phyloP scores from a whole-genome alignment of 2,797 vertebrate species.

The Poecilia velifera region DNA sequence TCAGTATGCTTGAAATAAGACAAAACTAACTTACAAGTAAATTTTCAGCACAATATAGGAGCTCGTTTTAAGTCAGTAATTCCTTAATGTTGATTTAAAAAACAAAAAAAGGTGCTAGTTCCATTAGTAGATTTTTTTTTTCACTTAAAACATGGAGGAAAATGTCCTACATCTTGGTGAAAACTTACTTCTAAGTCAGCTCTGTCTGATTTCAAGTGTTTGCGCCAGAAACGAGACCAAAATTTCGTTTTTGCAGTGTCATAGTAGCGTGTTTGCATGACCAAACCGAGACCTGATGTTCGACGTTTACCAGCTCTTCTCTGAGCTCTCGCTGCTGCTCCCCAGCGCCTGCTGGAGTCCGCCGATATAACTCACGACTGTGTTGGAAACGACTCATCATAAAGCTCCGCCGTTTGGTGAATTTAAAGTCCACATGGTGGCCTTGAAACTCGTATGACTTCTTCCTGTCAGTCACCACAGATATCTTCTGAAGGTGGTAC shows the following conservation, averaged over 20 bases:
- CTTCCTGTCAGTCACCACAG: slow-evolving; percentile 45
- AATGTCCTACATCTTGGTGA: too few species aligned
- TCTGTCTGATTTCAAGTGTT: too few species aligned
- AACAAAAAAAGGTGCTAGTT: too few species aligned
- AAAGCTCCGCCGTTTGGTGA: slow-evolving; percentile 37
- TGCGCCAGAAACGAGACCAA: too few species aligned
- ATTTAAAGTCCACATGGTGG: slow-evolving; percentile 63
- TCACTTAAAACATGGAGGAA: too few species aligned
- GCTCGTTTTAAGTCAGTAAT: too few species aligned
- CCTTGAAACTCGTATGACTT: slow-evolving; percentile 57
- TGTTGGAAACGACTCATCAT: slow-evolving; percentile 47
- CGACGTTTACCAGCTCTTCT: slow-evolving; percentile 41
- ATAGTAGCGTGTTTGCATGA: slow-evolving; percentile 62
- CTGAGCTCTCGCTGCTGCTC: slow-evolving; percentile 63
- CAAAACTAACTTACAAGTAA: too few species aligned
- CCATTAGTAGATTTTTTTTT: too few species aligned
- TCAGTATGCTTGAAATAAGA: too few species aligned
- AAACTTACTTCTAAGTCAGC: too few species aligned
- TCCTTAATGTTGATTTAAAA: too few species aligned
- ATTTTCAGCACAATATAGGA: too few species aligned
- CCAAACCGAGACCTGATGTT: slow-evolving; percentile 61
- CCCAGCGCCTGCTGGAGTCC: slow-evolving; percentile 58
- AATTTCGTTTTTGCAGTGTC: background rate
- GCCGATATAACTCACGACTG: slow-evolving; percentile 34
- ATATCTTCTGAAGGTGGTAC: slow-evolving; percentile 40